A percentile compares a stretch with the other conserved stretches of the same genome.
Conservation (phyloP, 2,113 vertebrate genomes). For the Vidua macroura region DNA sequence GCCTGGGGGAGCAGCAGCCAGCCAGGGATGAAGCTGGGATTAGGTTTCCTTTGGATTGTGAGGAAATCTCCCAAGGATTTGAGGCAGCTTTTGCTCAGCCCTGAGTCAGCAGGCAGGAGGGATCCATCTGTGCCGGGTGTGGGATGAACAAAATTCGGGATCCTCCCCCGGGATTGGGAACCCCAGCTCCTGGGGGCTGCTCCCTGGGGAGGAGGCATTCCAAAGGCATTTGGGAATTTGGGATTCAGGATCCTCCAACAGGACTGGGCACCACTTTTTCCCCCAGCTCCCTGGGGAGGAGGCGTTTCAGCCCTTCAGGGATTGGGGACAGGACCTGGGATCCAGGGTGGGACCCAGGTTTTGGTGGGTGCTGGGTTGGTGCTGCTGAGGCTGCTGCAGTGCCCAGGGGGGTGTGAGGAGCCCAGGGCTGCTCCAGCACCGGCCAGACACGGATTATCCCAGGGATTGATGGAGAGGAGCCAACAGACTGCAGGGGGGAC, state of each 20-base stretch:
- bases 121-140: rapidly evolving
- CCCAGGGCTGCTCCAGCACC: background rate
- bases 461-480: background rate
- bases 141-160: background rate
- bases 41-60: background rate
- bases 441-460: background rate
- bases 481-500: background rate
- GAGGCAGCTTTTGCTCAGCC: background rate
- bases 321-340: no score
- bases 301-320: no score
- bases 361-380: background rate
- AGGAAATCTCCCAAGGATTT: background rate
- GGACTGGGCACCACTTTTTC: background rate
- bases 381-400: background rate
- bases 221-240: background rate
- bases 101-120: rapidly evolving
- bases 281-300: background rate
- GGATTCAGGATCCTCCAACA: no score
- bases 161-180: background rate
- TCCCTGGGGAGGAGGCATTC: background rate
- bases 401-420: background rate
- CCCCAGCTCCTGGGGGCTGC: background rate
- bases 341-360: background rate
- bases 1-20: background rate
- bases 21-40: background rate